A percentile compares a stretch with the other conserved stretches of the same genome.
These are phyloP conservation scores for Chiridota heheva DNA, from an alignment of 35 echinoderm and acorn worm species.

Conservation along the genomic window DNA sequence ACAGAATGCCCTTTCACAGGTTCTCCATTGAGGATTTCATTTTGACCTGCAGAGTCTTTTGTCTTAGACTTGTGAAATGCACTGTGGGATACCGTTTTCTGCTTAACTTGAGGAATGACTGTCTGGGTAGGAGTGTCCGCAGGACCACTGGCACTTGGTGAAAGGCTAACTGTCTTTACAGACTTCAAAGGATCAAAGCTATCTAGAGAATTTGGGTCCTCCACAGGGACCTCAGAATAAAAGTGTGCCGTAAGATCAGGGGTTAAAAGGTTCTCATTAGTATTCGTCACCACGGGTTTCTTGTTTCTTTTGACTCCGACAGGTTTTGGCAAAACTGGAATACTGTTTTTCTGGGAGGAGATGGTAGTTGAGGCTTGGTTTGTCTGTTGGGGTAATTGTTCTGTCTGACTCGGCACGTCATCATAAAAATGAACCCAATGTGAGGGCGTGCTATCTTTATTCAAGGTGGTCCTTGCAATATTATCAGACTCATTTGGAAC, in stretches of 20 bases:
- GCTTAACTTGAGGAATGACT: no score
- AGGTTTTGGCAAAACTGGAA: slow-evolving; percentile 39
- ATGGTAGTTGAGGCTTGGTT: not conserved
- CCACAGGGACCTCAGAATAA: slow-evolving; percentile 41
- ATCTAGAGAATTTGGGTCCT: slow-evolving; percentile 34
- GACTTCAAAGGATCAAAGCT: slow-evolving; percentile 58
- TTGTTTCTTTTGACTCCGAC: slow-evolving; percentile 23
- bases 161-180: no score
- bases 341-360: not conserved
- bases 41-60: no score
- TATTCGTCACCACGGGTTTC: slow-evolving; percentile 17
- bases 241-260: not conserved
- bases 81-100: no score
- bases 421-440: slow-evolving; percentile 94
- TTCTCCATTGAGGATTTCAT: no score
- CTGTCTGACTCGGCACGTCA: slow-evolving; percentile 66
- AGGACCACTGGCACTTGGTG: no score
- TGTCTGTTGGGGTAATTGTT: not conserved
- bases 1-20: no score
- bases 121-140: no score
- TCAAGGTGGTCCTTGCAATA: no score
- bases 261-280: slow-evolving; percentile 21
- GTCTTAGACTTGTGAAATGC: no score
- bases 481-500: no score
- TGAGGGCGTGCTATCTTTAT: slow-evolving; percentile 10